Evolutionary conservation across 2,888 invertebrate genomes (phyloP).

Genomic region (Ophion obscuratus): DNA sequence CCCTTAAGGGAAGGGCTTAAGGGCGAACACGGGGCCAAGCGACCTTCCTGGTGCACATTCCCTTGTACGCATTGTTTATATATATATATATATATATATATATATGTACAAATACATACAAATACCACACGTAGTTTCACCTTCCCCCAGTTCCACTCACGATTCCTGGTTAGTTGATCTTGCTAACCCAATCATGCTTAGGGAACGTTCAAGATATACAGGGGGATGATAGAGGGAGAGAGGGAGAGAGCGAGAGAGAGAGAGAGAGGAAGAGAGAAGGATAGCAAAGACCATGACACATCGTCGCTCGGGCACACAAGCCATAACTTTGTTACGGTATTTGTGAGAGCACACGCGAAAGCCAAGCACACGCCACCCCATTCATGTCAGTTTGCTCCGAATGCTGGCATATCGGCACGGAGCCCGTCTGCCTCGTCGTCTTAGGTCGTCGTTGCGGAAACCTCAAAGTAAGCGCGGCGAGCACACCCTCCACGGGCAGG

Average conservation of each 20-base stretch:
- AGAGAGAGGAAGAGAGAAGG: not conserved
- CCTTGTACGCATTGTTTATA: constrained; percentile 38
- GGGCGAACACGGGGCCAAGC: not conserved
- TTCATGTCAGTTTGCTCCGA: constrained; percentile 75
- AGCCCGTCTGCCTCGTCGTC: constrained; percentile 56
- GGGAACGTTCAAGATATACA: constrained; percentile 65
- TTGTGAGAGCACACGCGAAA: constrained; percentile 74
- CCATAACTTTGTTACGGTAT: constrained; percentile 78
- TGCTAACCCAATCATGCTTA: constrained; percentile 74
- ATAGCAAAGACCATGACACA: constrained; percentile 72
- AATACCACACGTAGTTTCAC: constrained; percentile 54
- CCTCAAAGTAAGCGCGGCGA: constrained; percentile 69
- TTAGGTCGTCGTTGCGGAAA: constrained; percentile 69
- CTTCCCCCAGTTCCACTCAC: constrained; percentile 27
- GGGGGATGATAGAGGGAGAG: constrained; percentile 31
- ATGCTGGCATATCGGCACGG: constrained; percentile 63
- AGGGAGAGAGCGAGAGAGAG: not conserved
- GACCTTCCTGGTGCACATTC: constrained; percentile 42
- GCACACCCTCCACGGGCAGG: constrained; percentile 41
- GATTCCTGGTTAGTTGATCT: constrained; percentile 74
- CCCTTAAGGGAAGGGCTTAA: constrained; percentile 51
- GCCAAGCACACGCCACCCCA: constrained; percentile 66
- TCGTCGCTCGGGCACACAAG: constrained; percentile 75
- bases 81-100: constrained; percentile 38
- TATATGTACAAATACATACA: constrained; percentile 38